These are phyloP conservation scores for Ochotona princeps DNA, from an alignment of 2,113 vertebrate species.

Conservation along the genomic window DNA sequence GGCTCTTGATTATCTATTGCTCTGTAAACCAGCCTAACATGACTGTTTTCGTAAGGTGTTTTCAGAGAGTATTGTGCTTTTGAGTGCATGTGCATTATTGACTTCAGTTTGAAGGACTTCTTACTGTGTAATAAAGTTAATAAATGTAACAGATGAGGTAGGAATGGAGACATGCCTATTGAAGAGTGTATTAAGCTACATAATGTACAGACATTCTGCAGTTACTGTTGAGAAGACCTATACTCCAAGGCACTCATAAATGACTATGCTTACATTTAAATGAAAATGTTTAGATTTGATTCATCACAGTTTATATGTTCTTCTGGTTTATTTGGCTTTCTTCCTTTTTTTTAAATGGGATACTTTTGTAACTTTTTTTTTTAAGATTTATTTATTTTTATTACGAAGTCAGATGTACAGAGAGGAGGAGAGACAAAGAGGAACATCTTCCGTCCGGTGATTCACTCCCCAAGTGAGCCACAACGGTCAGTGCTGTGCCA, in stretches of 20 bases:
- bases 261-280: constrained; percentile 51
- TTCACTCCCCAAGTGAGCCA: too few relatives aligned
- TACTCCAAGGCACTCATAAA: constrained; percentile 36
- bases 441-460: too few relatives aligned
- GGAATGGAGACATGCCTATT: constrained; percentile 29
- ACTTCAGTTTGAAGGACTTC: constrained; percentile 45
- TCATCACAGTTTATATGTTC: constrained; percentile 56
- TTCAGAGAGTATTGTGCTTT: constrained; percentile 15
- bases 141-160: neutral
- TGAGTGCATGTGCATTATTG: neutral
- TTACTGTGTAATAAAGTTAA: constrained; percentile 5
- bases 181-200: neutral
- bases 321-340: constrained; percentile 47
- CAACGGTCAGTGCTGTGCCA: too few relatives aligned
- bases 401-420: too few relatives aligned
- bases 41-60: neutral
- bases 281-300: constrained; percentile 62
- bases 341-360: neutral
- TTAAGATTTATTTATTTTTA: too few relatives aligned
- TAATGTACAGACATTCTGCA: constrained; percentile 31
- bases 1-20: constrained; percentile 12
- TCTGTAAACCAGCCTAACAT: constrained; percentile 18
- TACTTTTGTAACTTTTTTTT: constrained; percentile 49
- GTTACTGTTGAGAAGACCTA: constrained; percentile 36
- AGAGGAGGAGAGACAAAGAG: too few relatives aligned